Conservation (phyloP, 2,113 vertebrate species). For the Petroica traversi region DNA sequence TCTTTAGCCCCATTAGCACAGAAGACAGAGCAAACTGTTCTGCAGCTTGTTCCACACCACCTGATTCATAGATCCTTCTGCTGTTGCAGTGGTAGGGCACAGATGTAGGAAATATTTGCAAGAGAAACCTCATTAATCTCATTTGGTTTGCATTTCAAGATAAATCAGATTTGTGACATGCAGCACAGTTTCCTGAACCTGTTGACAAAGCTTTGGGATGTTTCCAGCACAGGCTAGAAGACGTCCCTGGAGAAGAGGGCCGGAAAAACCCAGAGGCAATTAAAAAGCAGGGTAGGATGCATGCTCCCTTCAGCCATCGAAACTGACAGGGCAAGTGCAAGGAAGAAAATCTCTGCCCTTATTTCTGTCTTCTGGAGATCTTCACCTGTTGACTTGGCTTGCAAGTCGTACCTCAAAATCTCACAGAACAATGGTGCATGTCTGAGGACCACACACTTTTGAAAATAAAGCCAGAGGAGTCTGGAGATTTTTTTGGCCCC, state of each 20-base stretch:
- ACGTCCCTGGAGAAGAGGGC: background rate
- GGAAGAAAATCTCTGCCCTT: background rate
- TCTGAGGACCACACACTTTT: background rate
- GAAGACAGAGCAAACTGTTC: background rate
- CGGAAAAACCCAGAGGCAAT: background rate
- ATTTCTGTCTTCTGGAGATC: background rate
- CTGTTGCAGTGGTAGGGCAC: background rate
- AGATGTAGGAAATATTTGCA: background rate
- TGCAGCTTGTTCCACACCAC: background rate
- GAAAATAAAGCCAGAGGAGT: background rate
- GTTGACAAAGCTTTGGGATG: background rate
- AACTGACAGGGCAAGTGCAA: background rate
- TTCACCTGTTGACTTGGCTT: background rate
- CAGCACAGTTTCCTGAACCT: background rate
- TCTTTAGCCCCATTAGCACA: background rate
- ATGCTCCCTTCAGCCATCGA: background rate
- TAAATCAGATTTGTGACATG: background rate
- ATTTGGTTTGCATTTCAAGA: background rate
- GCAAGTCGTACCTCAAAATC: background rate
- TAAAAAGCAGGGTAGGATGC: background rate
- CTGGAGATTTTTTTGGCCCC: rapidly evolving
- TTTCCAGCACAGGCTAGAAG: background rate
- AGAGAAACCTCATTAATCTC: background rate
- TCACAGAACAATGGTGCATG: background rate
- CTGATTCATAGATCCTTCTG: background rate